Evolutionary conservation across 1,140 invertebrate species (phyloP).

Genomic region (Hylyphantes graminicola): DNA sequence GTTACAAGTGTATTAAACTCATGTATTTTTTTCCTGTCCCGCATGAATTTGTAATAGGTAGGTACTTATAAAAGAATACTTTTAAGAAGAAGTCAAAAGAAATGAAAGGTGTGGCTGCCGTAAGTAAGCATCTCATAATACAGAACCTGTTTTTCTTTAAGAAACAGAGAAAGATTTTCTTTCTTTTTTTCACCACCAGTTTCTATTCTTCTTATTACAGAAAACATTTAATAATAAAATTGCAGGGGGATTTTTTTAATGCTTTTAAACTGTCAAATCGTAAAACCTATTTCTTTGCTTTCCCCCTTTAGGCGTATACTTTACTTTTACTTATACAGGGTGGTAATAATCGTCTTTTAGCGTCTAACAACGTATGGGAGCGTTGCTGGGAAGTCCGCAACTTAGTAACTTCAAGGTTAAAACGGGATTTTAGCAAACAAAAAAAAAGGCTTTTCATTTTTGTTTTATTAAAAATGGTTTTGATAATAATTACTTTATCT

Average conservation of each 20-base stretch:
- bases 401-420: too few relatives aligned
- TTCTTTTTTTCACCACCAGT: background rate
- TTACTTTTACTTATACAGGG: too few relatives aligned
- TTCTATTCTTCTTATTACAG: slow-evolving; percentile 5
- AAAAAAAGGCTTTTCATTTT: too few relatives aligned
- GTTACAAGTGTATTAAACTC: too few relatives aligned
- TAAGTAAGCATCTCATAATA: slow-evolving; percentile 33
- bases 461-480: too few relatives aligned
- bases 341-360: too few relatives aligned
- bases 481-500: too few relatives aligned
- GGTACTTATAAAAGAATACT: slow-evolving; percentile 53
- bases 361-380: too few relatives aligned
- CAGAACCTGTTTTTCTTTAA: slow-evolving; percentile 55
- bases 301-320: background rate
- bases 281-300: slow-evolving; percentile 21
- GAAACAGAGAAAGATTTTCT: slow-evolving; percentile 21
- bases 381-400: too few relatives aligned
- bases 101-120: slow-evolving; percentile 39
- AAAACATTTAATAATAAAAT: slow-evolving; percentile 42
- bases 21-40: background rate
- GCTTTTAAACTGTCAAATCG: slow-evolving; percentile 42
- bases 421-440: too few relatives aligned
- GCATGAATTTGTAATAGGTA: slow-evolving; percentile 43
- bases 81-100: slow-evolving; percentile 36
- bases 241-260: slow-evolving; percentile 36